Evolutionary conservation across 2,113 vertebrate genomes (phyloP), one percentile per base, ranked within the genome.

Genomic region (Notarius quadriscutis): DNA sequence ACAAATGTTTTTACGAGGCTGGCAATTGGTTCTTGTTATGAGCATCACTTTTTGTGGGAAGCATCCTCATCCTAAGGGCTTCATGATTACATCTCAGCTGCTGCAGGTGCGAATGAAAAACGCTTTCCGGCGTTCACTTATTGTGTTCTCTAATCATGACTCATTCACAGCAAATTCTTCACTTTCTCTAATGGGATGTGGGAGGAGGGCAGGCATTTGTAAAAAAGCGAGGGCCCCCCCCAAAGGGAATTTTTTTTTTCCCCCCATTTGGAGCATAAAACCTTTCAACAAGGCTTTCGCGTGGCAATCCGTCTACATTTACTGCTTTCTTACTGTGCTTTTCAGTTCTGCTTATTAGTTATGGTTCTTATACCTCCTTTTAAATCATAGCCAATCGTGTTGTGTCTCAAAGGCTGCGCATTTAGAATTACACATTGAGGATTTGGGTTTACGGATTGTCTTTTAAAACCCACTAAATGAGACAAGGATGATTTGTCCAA

Each of bases 121-220:
- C 75, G 82, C 82, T 87, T 84, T 87, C 72, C 48, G 8, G 53
- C 74, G 41, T 58, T 51, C 81, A 48, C 82, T 87, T 84, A 87
- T 84, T 79, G 87, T 84, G 79, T 79, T 87, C 82, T 58, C 60
- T 84, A 87, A 84, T 87, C 87, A 84, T 84, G 81, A 87, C 87
- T 87, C 87, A 87, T 87, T 87, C 87, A 87, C 62, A 7, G 51
- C 75, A 79, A 84, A 84, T 87, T 87, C 72, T 58, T 78, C 65
- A 75, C 87, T 84, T 84, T 79, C 81, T 84, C 72, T 87, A 87
- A 84, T 84, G 71, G 72, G 51, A 69, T 4, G 86, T 83, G 58
- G 87, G 81, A 87, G 74, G 72, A 82, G 71, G 65, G 72, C 69
- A 53, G 80, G 65, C 50, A 1, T 83, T 83, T 83, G 55, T 75